Base-by-base conservation (phyloP, 2,113 vertebrate species). In the Centropristis striata region DNA sequence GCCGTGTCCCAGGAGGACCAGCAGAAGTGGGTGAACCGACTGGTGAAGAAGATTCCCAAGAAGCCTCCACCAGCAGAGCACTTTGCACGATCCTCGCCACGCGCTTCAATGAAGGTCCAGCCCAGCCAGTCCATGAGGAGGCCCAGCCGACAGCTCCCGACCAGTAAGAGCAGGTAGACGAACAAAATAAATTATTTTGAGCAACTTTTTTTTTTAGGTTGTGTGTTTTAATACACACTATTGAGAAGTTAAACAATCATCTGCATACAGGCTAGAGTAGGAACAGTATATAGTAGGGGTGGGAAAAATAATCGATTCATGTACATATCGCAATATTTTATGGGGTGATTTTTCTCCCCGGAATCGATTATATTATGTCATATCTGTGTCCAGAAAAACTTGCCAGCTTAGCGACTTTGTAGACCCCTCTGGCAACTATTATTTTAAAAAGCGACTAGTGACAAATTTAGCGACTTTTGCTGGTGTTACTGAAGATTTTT, bases 1-100 rank as follows among this genome's bases (percentile, higher is more conserved):
- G 98, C 98, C 27, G 85, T 91, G 55, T 97, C 98, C 59, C 98
- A 98, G 1, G 98, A 99, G 88, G 98, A 99, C 53, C 98, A 99
- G 94, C 97, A 99, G 89, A 99, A 98, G 87, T 99, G 98, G 98
- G 98, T 99, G 76, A 98, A 95, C 92, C 95, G 98, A 57, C 92
- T 99, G 88, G 97, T 98, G 71, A 99, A 99, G 94, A 99, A 98
- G 89, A 99, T 99, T 69, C 98, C 98, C 65, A 99, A 99, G 94
- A 99, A 99, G 92, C 97, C 98, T 27, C 97, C 97, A 0, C 95
- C 96, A 0, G 93, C 97, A 16, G 98, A 99, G 71, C 96, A 96
- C 44, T 97, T 98, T 79, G 96, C 97, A 68, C 96, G 98, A 69
- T 99, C 97, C 55, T 99, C 98, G 39, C 98, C 98, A 25, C 96